Base-by-base conservation (phyloP, 2,888 invertebrate genomes). In the Mimumesa dahlbomi region DNA sequence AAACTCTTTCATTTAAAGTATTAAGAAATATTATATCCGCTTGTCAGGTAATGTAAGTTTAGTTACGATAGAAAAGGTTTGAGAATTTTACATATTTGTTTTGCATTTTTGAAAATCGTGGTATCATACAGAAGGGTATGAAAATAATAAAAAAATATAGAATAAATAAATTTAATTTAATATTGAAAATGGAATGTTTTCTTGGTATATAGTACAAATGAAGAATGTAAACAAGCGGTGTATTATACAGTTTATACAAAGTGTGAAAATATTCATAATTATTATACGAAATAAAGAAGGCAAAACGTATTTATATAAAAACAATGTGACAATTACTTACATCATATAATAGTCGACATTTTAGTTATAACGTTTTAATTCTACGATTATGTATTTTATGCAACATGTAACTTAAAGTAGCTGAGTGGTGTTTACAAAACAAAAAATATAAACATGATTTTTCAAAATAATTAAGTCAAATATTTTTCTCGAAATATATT, bases 301-400 rank as follows among this genome's bases (percentile, higher is more conserved):
- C 25, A 48, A 57, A 16, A 46, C 53, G 29, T 59, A 54, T 67
- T 58, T 59, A 25, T 59, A 54, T 59, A 69, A 49, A 69, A 21
- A 16, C n/a, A 36, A 22, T 43, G 18, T 40, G 42, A 48, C 46
- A 38, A 7, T 49, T 59, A 45, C 9, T 50, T 58, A 36, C 29
- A 54, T 49, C 7, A 19, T 9, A 34, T 22, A 38, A 16, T 52
- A 52, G 29, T 49, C 40, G 49, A 67, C 22, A 58, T 54, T n/a
- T 53, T 6, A 13, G 22, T 22, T 16, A 25, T 31, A 49, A 2
- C 45, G 16, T 42, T 22, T 25, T 38, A 31, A 38, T 48, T 53
- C 42, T 58, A 36, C 40, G n/a, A n/a, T n/a, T n/a, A n/a, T n/a
- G 42, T 54, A 45, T 9, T 22, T 46, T 69, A 14, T 22, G 42